Conservation (phyloP, 1,140 invertebrate genomes). For the Alviniconcha marisindica region DNA sequence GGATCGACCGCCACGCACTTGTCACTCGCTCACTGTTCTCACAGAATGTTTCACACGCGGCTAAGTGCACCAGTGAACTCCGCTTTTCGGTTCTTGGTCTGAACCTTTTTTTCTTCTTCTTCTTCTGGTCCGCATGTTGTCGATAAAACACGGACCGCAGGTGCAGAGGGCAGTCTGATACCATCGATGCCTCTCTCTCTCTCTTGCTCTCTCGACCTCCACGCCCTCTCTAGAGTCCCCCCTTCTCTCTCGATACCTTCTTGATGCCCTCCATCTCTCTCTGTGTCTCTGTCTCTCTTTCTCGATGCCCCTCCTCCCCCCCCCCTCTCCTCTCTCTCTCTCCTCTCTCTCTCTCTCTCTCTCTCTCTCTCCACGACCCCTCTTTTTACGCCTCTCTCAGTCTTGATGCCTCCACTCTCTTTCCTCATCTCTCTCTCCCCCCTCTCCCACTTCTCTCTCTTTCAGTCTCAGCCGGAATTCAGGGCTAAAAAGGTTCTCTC, state of each 20-base stretch:
- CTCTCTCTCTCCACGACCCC: background rate
- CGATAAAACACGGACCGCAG: no score
- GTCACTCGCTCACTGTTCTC: no score
- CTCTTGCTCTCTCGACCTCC: background rate
- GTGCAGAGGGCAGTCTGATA: no score
- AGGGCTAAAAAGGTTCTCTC: no score
- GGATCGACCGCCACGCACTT: no score
- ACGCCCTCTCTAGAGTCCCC: background rate
- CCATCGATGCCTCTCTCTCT: background rate
- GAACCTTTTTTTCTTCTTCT: no score
- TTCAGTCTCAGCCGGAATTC: background rate
- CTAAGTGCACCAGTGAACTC: no score
- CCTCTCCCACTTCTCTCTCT: background rate
- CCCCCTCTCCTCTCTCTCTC: background rate
- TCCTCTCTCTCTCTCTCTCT: background rate
- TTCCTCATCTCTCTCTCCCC: background rate
- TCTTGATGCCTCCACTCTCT: background rate
- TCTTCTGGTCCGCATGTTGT: no score
- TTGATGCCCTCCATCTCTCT: background rate
- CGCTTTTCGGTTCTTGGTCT: no score
- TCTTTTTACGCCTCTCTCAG: background rate
- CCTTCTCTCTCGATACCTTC: background rate
- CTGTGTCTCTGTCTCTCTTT: constrained; percentile 2
- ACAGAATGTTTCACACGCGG: no score
- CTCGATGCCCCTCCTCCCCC: background rate